Evolutionary conservation across 2,888 invertebrate species (phyloP), one percentile per base, ranked within the genome.

Genomic region (Panopea generosa): DNA sequence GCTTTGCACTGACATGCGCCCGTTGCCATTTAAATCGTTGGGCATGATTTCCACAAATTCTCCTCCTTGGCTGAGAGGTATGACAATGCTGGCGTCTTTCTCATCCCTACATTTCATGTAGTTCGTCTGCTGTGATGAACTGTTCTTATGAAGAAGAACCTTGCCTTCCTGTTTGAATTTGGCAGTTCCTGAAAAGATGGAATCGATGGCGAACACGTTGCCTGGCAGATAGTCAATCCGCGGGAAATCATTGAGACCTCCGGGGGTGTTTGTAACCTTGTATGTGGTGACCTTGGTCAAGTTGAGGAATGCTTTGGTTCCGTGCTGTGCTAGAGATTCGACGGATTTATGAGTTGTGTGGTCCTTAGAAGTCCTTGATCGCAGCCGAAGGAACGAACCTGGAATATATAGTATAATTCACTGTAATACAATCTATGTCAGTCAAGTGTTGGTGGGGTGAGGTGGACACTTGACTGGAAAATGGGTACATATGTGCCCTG

Each of bases 21-120:
- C 76, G 27, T 77, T 81, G 38, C 82, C 81, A 55, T 77, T 66
- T 7, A 80, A 49, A 47, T 82, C 72, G 33, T 79, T 84, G 6
- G 85, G 81, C n/a, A 87, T 50, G 22, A 87, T 84, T 74, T 86
- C 86, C 2, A 87, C 79, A 66, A 89, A 86, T 65, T 89, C 88
- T 1, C 87, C 89, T 4, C 72, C 71, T 61, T 85, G 83, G 2
- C 62, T 33, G 61, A 86, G 57, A 3, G 87, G 86, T 27, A 88
- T 80, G 7, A 88, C 60, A 16, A 88, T 81, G 14, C 77, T 63
- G 24, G 77, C 77, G 56, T 87, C 83, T 50, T 86, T 84, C 33
- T 88, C 88, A 56, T 88, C 88, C 11, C 85, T 76, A 52, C 87
- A 87, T 70, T 85, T 86, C 4, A 86, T 75, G 63, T 86, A 86